These are phyloP conservation scores for Scaptomyza cyrtandrae DNA, from an alignment of 2,888 invertebrate species.

Conservation along the genomic window DNA sequence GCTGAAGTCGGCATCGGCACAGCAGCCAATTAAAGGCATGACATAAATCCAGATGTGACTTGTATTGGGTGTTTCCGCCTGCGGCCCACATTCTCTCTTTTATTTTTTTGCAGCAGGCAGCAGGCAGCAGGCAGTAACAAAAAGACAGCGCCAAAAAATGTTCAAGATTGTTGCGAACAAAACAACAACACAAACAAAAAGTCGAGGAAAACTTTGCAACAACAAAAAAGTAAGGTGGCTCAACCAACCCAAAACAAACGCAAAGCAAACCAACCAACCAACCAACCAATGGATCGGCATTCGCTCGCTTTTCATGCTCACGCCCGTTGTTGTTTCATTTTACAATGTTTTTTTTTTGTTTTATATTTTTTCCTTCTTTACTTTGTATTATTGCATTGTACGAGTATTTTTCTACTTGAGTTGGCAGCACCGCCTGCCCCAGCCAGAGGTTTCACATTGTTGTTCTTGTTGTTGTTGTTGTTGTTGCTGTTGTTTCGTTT, in stretches of 20 bases:
- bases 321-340: constrained; percentile 74
- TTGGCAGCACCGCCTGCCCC: constrained; percentile 66
- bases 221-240: constrained; percentile 39
- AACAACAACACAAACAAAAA: constrained; percentile 63
- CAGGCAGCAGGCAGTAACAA: constrained; percentile 20
- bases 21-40: constrained; percentile 85
- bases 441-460: constrained; percentile 36
- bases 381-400: constrained; percentile 72
- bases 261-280: constrained; percentile 9
- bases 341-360: constrained; percentile 60
- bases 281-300: constrained; percentile 35
- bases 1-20: constrained; percentile 61
- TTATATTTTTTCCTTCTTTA: constrained; percentile 39
- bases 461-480: constrained; percentile 28
- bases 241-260: constrained; percentile 29
- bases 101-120: constrained; percentile 2
- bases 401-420: constrained; percentile 79
- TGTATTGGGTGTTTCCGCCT: constrained; percentile 85
- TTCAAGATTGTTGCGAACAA: constrained; percentile 77
- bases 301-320: constrained; percentile 74
- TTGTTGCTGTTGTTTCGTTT: constrained; percentile 33
- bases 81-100: constrained; percentile 75
- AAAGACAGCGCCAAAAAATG: constrained; percentile 73
- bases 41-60: constrained; percentile 85
- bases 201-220: constrained; percentile 69